Percentiles rank a stretch among this genome's conserved stretches.
Conservation (phyloP, 64 coral and sea anemone genomes). For the Dendronephthya gigantea region DNA sequence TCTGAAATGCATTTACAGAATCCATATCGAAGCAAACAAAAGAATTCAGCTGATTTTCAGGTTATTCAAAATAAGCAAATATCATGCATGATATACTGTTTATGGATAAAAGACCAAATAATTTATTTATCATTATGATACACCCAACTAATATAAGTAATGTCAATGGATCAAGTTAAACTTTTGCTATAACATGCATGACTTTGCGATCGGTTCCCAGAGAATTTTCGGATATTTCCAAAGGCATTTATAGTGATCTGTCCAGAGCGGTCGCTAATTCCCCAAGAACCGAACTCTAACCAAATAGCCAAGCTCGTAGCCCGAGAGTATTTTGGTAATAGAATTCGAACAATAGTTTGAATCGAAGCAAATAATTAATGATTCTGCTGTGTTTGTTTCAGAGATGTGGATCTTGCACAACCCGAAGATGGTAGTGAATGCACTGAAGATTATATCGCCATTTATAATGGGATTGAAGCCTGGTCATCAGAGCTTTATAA, state of each 20-base stretch:
- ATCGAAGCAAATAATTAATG: neutral
- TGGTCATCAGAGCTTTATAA: neutral
- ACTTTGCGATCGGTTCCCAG: too few species aligned
- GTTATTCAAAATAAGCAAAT: too few species aligned
- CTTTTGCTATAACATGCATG: too few species aligned
- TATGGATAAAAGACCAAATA: too few species aligned
- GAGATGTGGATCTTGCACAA: neutral
- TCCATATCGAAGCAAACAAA: neutral
- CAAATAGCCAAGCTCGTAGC: neutral
- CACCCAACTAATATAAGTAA: too few species aligned
- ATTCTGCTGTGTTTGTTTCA: neutral
- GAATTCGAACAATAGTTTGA: too few species aligned
- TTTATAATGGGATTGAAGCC: neutral
- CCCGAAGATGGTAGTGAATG: neutral
- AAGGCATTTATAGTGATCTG: too few species aligned
- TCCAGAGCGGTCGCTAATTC: too few species aligned
- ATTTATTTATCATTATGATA: neutral
- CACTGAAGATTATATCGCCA: neutral
- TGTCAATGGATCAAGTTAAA: too few species aligned
- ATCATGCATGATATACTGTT: too few species aligned
- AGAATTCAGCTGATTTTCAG: constrained; percentile 4
- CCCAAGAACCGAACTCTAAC: too few species aligned
- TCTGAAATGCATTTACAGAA: neutral
- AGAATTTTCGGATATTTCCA: too few species aligned
- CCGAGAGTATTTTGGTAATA: neutral